Evolutionary conservation across 2,113 vertebrate species (phyloP).

Genomic region (Sminthopsis crassicaudata): DNA sequence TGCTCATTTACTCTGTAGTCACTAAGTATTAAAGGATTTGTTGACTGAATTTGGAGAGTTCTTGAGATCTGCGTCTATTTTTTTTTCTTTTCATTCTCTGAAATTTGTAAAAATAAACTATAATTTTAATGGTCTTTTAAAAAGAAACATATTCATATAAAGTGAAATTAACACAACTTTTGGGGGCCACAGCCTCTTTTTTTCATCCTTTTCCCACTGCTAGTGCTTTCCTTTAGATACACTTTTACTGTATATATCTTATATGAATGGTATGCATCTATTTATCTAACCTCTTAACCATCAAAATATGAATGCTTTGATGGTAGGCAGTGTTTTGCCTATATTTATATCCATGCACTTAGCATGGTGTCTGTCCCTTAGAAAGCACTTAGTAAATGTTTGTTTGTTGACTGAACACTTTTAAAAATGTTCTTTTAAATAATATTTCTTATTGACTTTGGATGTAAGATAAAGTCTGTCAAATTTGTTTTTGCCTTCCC

Average conservation of each 20-base stretch:
- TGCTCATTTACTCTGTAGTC: background rate
- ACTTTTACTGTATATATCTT: background rate
- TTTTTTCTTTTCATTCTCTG: background rate
- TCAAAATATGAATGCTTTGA: background rate
- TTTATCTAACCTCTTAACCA: background rate
- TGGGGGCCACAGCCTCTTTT: background rate
- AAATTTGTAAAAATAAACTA: background rate
- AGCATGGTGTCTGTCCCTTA: background rate
- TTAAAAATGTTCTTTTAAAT: background rate
- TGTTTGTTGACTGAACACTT: background rate
- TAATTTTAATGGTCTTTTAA: background rate
- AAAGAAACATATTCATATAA: background rate
- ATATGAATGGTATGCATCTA: background rate
- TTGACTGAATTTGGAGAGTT: background rate
- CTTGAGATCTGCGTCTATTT: background rate
- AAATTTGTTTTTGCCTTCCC: background rate
- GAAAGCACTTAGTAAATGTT: background rate
- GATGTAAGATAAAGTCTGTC: background rate
- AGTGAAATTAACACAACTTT: background rate
- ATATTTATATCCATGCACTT: background rate
- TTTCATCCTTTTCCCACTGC: background rate
- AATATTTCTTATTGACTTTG: background rate
- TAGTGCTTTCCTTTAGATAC: background rate
- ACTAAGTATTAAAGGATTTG: background rate
- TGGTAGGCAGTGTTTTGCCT: background rate